These are phyloP conservation scores for Ataeniobius toweri DNA, from an alignment of 2,797 vertebrate species.

Conservation along the genomic window DNA sequence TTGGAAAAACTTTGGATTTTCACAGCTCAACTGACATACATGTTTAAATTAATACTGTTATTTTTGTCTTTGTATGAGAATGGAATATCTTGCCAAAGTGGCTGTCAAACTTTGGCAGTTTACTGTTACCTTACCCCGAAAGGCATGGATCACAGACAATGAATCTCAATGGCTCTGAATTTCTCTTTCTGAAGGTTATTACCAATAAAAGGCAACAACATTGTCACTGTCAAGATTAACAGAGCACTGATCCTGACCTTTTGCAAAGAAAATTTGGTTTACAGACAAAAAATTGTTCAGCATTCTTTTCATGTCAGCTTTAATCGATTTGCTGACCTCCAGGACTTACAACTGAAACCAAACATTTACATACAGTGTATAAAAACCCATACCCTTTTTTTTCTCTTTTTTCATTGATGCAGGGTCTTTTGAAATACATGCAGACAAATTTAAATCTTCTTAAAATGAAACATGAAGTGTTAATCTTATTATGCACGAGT, in stretches of 20 bases:
- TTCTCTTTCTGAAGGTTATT: conserved; percentile 5
- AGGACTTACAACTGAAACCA: conserved; percentile 5
- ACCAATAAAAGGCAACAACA: conserved; percentile 14
- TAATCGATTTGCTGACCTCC: conserved; percentile 26
- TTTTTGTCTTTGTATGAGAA: conserved; percentile 35
- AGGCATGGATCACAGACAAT: conserved; percentile 3
- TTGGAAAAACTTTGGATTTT: conserved; percentile 26
- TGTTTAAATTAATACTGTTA: conserved; percentile 29
- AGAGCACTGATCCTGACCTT: conserved; percentile 44
- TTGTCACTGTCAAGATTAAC: conserved; percentile 19
- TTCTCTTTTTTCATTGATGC: neutral
- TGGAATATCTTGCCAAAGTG: conserved; percentile 15
- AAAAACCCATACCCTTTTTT: neutral
- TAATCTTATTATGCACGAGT: neutral
- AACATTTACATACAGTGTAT: neutral
- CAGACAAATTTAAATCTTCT: neutral
- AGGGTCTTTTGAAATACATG: too few species aligned
- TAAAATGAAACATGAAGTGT: neutral
- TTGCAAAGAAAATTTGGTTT: conserved; percentile 34
- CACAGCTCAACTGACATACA: conserved; percentile 41
- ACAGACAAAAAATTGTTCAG: conserved; percentile 21
- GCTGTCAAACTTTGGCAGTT: conserved; percentile 25
- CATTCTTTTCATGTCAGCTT: conserved; percentile 6
- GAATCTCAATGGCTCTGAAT: conserved; percentile 16
- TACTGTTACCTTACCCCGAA: conserved; percentile 11